Evolutionary conservation across 2,888 invertebrate species (phyloP).

Genomic region (Lutraria lutraria): DNA sequence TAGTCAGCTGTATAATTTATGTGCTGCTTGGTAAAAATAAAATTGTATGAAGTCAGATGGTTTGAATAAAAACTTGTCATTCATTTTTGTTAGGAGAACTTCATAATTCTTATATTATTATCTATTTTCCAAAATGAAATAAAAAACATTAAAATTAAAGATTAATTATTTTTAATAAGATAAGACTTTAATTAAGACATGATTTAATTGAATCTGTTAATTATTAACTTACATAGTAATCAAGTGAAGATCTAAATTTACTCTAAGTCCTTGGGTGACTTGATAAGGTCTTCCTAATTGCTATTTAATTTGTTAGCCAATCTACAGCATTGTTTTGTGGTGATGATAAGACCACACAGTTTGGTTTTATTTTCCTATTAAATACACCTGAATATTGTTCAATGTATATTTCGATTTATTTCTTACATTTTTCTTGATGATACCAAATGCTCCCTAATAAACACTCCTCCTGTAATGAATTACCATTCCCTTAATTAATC

Average conservation of each 20-base stretch:
- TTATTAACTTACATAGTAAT: too few species aligned
- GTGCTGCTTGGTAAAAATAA: neutral
- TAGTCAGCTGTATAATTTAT: neutral
- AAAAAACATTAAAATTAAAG: too few species aligned
- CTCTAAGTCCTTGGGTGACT: neutral
- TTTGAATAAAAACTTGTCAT: neutral
- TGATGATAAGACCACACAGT: constrained; percentile 5
- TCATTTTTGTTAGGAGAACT: too few species aligned
- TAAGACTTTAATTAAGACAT: neutral
- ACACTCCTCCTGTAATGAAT: too few species aligned
- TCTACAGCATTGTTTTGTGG: neutral
- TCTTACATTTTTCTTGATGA: neutral
- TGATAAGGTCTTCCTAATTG: neutral
- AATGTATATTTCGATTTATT: neutral
- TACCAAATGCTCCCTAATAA: too few species aligned
- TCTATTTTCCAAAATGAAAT: too few species aligned
- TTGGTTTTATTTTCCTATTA: neutral
- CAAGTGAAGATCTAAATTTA: neutral
- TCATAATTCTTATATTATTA: too few species aligned
- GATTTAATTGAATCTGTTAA: too few species aligned
- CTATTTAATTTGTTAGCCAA: neutral
- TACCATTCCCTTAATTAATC: too few species aligned
- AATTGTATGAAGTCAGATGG: neutral
- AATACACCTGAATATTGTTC: neutral
- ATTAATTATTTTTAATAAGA: neutral